A percentile compares a stretch with the other conserved stretches of the same genome.
Conservation (phyloP, 2,113 vertebrate species). For the Toxotes jaculatrix region DNA sequence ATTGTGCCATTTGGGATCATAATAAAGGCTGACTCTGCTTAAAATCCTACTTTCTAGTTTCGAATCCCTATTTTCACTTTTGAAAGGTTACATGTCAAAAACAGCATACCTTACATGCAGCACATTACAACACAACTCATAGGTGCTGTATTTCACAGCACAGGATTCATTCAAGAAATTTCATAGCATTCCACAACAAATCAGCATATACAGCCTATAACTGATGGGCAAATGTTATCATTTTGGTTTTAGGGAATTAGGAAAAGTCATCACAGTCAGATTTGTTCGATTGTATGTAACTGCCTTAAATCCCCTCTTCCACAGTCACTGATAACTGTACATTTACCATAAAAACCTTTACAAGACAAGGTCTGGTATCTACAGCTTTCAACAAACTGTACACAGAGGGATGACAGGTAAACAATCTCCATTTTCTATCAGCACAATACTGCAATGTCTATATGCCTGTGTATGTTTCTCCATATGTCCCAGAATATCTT, state of each 20-base stretch:
- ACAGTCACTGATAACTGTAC: not conserved
- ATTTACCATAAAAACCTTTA: constrained; percentile 12
- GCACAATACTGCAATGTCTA: not conserved
- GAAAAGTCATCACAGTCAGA: not conserved
- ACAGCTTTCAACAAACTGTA: not conserved
- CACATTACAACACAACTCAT: not conserved
- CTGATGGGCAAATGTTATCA: not conserved
- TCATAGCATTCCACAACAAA: not conserved
- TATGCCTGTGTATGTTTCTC: not conserved
- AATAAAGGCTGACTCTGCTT: no score
- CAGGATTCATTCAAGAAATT: not conserved
- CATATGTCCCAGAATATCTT: not conserved
- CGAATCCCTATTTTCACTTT: not conserved
- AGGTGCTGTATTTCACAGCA: not conserved
- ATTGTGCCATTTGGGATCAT: no score
- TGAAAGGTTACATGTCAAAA: not conserved
- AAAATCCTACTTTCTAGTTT: not conserved
- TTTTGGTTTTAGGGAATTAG: not conserved
- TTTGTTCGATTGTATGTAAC: not conserved
- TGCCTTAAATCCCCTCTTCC: not conserved
- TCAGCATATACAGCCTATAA: not conserved
- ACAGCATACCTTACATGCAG: not conserved
- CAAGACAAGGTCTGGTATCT: not conserved
- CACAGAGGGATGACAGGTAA: not conserved
- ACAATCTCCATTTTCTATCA: not conserved